Evolutionary conservation across 2,888 invertebrate species (phyloP).

Genomic region (Clivina fossor): DNA sequence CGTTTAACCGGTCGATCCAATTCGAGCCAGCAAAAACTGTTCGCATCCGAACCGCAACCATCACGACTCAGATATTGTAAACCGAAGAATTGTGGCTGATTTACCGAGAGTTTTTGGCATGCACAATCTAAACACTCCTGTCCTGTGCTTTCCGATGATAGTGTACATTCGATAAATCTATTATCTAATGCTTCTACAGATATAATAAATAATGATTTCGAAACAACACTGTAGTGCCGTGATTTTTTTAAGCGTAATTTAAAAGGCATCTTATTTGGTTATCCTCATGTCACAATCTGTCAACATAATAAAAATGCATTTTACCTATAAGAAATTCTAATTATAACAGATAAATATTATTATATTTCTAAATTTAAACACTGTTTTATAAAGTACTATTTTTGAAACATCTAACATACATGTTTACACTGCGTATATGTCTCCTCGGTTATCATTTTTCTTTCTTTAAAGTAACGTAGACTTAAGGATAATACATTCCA

Average conservation of each 20-base stretch:
- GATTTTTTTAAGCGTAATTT: slow-evolving; percentile 90
- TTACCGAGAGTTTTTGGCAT: slow-evolving; percentile 89
- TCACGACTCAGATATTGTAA: slow-evolving; percentile 73
- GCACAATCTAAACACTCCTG: slow-evolving; percentile 94
- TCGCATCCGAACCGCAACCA: slow-evolving; percentile 54
- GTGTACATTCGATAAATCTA: slow-evolving; percentile 90
- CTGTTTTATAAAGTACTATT: too few relatives aligned
- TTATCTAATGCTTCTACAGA: slow-evolving; percentile 93
- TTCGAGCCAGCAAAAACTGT: slow-evolving; percentile 84
- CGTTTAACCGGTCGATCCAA: slow-evolving; percentile 89
- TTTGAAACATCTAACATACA: too few relatives aligned
- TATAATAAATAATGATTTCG: slow-evolving; percentile 94
- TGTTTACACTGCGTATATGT: too few relatives aligned
- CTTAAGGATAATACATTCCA: too few relatives aligned
- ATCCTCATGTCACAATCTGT: too few relatives aligned
- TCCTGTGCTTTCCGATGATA: slow-evolving; percentile 91
- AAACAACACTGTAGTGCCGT: slow-evolving; percentile 95
- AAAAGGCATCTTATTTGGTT: slow-evolving; percentile 87
- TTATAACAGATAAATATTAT: too few relatives aligned
- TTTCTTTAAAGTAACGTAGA: too few relatives aligned
- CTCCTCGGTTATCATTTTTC: too few relatives aligned
- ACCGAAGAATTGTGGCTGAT: slow-evolving; percentile 93
- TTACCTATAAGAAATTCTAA: too few relatives aligned
- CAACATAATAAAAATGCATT: too few relatives aligned
- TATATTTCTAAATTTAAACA: too few relatives aligned